These are phyloP conservation scores for Rhamnusium bicolor DNA, from an alignment of 2,888 invertebrate genomes.

Conservation along the genomic window DNA sequence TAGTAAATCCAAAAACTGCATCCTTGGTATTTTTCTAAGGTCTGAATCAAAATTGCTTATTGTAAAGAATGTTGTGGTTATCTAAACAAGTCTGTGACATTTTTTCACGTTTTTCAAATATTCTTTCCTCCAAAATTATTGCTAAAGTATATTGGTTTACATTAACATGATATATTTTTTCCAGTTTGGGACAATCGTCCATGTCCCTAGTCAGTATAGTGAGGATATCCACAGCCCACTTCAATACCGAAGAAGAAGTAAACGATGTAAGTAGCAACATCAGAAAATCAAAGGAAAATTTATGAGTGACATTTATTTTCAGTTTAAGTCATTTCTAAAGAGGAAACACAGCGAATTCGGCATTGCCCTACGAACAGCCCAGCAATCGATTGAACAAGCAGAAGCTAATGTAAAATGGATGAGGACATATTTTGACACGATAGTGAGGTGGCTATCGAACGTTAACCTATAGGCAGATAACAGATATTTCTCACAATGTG, in stretches of 20 bases:
- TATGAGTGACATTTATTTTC: slow-evolving; percentile 54
- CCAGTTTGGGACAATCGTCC: slow-evolving; percentile 82
- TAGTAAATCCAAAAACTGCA: too few species aligned
- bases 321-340: slow-evolving; percentile 80
- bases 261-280: slow-evolving; percentile 77
- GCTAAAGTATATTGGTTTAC: too few species aligned
- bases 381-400: slow-evolving; percentile 86
- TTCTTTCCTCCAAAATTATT: too few species aligned
- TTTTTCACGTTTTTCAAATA: too few species aligned
- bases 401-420: slow-evolving; percentile 90
- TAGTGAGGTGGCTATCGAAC: slow-evolving; percentile 81
- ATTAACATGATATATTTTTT: slow-evolving; percentile 53
- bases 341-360: slow-evolving; percentile 80
- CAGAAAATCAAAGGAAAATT: neutral
- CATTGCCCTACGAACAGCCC: slow-evolving; percentile 77
- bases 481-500: neutral
- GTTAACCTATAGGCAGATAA: neutral
- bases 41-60: too few species aligned
- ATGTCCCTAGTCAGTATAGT: slow-evolving; percentile 81
- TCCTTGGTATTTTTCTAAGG: too few species aligned
- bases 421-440: slow-evolving; percentile 81
- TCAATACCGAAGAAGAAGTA: slow-evolving; percentile 84
- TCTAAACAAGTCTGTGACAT: too few species aligned
- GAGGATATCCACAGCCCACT: slow-evolving; percentile 80
- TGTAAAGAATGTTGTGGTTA: too few species aligned